phyloP scores from a whole-genome alignment of 2,888 invertebrate genomes.

The Vanessa cardui region DNA sequence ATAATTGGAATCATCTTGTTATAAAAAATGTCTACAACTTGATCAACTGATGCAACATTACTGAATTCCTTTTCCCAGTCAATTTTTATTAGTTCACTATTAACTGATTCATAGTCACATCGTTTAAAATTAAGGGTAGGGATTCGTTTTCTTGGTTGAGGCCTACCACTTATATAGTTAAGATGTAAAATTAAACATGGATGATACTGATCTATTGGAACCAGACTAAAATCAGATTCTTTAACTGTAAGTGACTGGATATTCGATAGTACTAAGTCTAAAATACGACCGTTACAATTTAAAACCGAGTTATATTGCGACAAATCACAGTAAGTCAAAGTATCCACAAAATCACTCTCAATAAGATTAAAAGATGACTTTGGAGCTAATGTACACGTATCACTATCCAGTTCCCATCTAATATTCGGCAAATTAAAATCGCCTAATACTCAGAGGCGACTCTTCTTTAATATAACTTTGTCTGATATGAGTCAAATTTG shows the following conservation, averaged over 20 bases:
- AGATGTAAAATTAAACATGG: constrained; percentile 4
- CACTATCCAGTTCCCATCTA: not conserved
- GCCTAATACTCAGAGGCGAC: not conserved
- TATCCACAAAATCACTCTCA: constrained; percentile 2
- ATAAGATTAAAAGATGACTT: constrained; percentile 1
- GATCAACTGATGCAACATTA: not conserved
- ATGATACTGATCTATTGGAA: constrained; percentile 1
- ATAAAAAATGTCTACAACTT: constrained; percentile 2
- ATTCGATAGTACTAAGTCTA: constrained; percentile 5
- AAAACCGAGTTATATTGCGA: constrained; percentile 4
- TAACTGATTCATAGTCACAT: no score
- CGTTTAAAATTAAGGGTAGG: not conserved
- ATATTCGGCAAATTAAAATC: constrained; percentile 1
- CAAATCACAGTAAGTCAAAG: constrained; percentile 1
- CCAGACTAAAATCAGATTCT: constrained; percentile 1
- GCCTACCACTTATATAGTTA: constrained; percentile 1
- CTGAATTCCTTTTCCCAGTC: constrained; percentile 1
- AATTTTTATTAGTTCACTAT: not conserved
- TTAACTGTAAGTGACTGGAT: not conserved
- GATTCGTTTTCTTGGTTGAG: constrained; percentile 5
- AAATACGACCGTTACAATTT: constrained; percentile 4
- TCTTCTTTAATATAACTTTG: constrained; percentile 2
- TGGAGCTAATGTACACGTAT: not conserved
- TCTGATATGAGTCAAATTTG: not conserved
- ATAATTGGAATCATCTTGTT: not conserved